Evolutionary conservation across 2,888 invertebrate genomes (phyloP).

Genomic region (Scaeva pyrastri): DNA sequence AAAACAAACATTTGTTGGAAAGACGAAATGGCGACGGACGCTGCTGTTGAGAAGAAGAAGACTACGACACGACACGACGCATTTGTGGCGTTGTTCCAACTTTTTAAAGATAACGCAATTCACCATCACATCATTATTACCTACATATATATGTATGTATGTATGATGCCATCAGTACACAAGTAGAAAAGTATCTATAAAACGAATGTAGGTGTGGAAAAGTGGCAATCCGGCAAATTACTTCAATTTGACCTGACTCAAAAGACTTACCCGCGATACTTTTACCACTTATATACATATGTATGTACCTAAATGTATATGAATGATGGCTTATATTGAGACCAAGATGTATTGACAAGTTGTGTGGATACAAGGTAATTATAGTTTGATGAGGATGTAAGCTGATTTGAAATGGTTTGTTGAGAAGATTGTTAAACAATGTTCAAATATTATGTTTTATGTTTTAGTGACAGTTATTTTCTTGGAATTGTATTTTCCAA

Average conservation of each 20-base stretch:
- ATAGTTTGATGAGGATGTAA: slow-evolving; percentile 51
- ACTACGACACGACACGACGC: neutral
- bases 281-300: too few species aligned
- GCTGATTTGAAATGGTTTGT: slow-evolving; percentile 46
- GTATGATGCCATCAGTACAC: neutral
- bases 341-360: slow-evolving; percentile 44
- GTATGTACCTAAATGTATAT: too few species aligned
- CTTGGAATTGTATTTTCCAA: neutral
- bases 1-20: slow-evolving; percentile 70
- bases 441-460: neutral
- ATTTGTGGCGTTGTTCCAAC: slow-evolving; percentile 48
- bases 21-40: slow-evolving; percentile 29
- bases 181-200: neutral
- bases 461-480: neutral
- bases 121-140: neutral
- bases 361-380: slow-evolving; percentile 50
- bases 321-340: slow-evolving; percentile 18
- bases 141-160: neutral
- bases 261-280: neutral
- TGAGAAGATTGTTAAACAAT: slow-evolving; percentile 1
- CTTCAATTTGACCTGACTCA: slow-evolving; percentile 60
- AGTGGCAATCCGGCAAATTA: slow-evolving; percentile 54
- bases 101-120: slow-evolving; percentile 34
- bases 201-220: slow-evolving; percentile 62
- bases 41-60: neutral